phyloP scores from a whole-genome alignment of 92 coral and sea anemone species.

The Zoanthus solanderi region DNA sequence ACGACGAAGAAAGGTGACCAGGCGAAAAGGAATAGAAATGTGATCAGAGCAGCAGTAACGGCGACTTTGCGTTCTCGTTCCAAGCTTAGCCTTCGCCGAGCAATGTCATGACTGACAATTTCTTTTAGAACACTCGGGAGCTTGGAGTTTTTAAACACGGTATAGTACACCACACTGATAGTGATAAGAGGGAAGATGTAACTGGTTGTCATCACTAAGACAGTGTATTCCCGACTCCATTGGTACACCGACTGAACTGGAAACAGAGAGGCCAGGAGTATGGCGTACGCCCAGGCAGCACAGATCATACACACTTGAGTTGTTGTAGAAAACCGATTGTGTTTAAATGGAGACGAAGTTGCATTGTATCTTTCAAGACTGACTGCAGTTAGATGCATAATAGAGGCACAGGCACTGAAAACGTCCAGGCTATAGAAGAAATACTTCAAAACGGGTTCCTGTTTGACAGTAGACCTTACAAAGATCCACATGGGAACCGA shows the following conservation, averaged over 20 bases:
- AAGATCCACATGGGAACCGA: conserved; percentile 76
- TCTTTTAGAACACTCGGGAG: conserved; percentile 61
- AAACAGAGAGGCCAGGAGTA: conserved; percentile 57
- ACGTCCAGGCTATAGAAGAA: conserved; percentile 65
- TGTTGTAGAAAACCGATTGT: conserved; percentile 46
- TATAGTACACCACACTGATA: conserved; percentile 56
- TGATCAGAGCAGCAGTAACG: conserved; percentile 66
- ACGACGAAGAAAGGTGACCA: conserved; percentile 82
- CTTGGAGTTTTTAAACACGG: conserved; percentile 68
- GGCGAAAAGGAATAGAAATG: conserved; percentile 69
- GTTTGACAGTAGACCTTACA: conserved; percentile 51
- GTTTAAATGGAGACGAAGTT: conserved; percentile 64
- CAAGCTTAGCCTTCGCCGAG: conserved; percentile 30
- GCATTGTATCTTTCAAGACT: conserved; percentile 73
- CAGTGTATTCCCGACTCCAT: conserved; percentile 33
- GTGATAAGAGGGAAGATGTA: conserved; percentile 59
- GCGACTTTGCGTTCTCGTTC: conserved; percentile 73
- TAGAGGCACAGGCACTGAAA: conserved; percentile 82
- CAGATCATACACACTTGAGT: conserved; percentile 48
- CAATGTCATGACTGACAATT: not conserved
- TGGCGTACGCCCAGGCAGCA: conserved; percentile 66
- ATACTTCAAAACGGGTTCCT: not conserved
- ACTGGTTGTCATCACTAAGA: conserved; percentile 60
- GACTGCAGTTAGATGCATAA: conserved; percentile 76
- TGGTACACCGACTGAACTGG: conserved; percentile 23